phyloP scores from a whole-genome alignment of 2,888 invertebrate genomes.

The Meteorus cinctellus region DNA sequence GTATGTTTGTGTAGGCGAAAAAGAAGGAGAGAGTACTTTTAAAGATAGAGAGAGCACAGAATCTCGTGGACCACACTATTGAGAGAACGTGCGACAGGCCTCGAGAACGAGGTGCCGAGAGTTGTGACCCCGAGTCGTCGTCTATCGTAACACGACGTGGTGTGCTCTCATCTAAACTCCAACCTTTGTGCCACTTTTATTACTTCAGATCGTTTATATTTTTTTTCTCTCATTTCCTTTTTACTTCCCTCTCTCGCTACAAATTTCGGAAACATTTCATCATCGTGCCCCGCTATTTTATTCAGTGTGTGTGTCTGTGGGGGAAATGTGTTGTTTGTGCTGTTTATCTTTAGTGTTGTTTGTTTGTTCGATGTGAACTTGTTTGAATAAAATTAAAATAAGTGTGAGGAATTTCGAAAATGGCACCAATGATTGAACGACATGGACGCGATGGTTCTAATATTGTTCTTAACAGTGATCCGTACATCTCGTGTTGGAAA shows the following conservation, averaged over 20 bases:
- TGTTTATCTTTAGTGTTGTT: background rate
- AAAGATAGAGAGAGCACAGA: background rate
- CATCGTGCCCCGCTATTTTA: too few relatives aligned
- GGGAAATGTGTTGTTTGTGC: background rate
- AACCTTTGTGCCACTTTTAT: too few relatives aligned
- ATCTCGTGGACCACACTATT: slow-evolving; percentile 4
- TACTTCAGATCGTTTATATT: too few relatives aligned
- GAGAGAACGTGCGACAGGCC: background rate
- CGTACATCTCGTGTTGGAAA: slow-evolving; percentile 59
- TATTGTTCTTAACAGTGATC: slow-evolving; percentile 54
- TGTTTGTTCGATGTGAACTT: slow-evolving; percentile 27
- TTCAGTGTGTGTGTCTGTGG: background rate
- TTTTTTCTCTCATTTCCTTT: too few relatives aligned
- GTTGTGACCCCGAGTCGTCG: background rate
- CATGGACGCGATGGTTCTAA: slow-evolving; percentile 49
- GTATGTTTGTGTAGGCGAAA: too few relatives aligned
- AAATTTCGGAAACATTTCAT: too few relatives aligned
- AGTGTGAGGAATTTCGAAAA: slow-evolving; percentile 28
- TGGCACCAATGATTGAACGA: slow-evolving; percentile 60
- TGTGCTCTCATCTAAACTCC: too few relatives aligned
- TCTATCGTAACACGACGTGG: too few relatives aligned
- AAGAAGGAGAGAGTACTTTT: background rate
- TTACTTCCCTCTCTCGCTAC: too few relatives aligned
- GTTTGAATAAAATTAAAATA: slow-evolving; percentile 1
- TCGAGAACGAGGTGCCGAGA: slow-evolving; percentile 1